A percentile compares a stretch with the other conserved stretches of the same genome.
phyloP scores from a whole-genome alignment of 2,797 vertebrate species.

The Arctocebus calabarensis region DNA sequence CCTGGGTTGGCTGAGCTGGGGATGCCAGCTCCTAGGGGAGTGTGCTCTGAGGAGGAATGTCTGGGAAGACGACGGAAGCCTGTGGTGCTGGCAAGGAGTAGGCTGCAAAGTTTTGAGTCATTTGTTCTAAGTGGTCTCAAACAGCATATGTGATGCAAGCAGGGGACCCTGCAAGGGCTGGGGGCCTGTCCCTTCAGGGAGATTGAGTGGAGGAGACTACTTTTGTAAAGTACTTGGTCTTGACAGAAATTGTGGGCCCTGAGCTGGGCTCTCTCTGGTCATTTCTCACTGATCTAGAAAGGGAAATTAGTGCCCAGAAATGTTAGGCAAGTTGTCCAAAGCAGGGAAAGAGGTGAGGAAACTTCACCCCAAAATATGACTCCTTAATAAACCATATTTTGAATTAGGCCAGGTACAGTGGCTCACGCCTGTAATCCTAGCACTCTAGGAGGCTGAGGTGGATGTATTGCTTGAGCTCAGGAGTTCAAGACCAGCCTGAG shows the following conservation, averaged over 20 bases:
- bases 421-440: not conserved
- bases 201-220: not conserved
- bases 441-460: not conserved
- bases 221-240: not conserved
- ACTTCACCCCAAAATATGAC: not conserved
- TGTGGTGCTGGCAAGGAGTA: not conserved
- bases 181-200: not conserved
- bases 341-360: not conserved
- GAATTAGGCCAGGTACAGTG: not conserved
- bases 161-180: not conserved
- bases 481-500: not conserved
- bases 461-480: not conserved
- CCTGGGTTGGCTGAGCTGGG: not conserved
- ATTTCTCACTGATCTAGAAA: not conserved
- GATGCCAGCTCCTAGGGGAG: not conserved
- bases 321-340: not conserved
- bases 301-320: not conserved
- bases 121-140: not conserved
- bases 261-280: not conserved
- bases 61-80: not conserved
- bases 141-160: not conserved
- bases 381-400: not conserved
- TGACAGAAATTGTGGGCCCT: not conserved
- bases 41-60: not conserved
- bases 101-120: not conserved